These are phyloP conservation scores for Carpatolechia fugitivella DNA, from an alignment of 2,888 invertebrate genomes.

Conservation along the genomic window DNA sequence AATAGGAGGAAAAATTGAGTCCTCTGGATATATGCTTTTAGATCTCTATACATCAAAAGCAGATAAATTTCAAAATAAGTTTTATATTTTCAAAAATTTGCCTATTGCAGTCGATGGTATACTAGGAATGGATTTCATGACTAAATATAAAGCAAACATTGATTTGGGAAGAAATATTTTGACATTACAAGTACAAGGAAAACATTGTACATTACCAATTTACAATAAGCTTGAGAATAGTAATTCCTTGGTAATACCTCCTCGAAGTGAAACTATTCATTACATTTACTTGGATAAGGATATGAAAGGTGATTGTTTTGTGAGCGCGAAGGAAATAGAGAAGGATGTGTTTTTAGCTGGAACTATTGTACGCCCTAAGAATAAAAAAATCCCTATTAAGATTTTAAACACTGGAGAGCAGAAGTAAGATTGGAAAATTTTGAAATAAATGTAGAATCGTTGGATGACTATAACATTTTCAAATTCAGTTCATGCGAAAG, in stretches of 20 bases:
- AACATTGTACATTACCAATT: neutral
- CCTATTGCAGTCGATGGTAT: neutral
- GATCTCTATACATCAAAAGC: neutral
- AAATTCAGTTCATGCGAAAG: neutral
- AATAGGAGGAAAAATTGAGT: neutral
- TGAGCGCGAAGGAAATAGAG: neutral
- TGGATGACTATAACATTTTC: neutral
- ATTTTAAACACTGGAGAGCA: conserved; percentile 1
- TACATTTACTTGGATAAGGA: neutral
- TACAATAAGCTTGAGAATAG: neutral
- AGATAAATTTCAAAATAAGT: neutral
- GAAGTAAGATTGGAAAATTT: neutral
- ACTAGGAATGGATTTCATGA: neutral
- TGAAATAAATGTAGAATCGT: neutral
- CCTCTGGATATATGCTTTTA: neutral
- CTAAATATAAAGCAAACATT: neutral
- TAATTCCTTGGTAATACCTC: neutral
- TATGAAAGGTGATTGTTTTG: neutral
- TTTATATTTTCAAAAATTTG: neutral
- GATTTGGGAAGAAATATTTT: neutral
- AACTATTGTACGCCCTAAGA: neutral
- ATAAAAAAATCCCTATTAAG: neutral
- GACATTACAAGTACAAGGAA: too few species aligned
- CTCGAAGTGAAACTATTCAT: neutral
- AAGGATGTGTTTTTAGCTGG: neutral